A percentile compares a stretch with the other conserved stretches of the same genome.
Evolutionary conservation across 2,888 invertebrate genomes (phyloP).

Genomic region (Cheilosia urbana): DNA sequence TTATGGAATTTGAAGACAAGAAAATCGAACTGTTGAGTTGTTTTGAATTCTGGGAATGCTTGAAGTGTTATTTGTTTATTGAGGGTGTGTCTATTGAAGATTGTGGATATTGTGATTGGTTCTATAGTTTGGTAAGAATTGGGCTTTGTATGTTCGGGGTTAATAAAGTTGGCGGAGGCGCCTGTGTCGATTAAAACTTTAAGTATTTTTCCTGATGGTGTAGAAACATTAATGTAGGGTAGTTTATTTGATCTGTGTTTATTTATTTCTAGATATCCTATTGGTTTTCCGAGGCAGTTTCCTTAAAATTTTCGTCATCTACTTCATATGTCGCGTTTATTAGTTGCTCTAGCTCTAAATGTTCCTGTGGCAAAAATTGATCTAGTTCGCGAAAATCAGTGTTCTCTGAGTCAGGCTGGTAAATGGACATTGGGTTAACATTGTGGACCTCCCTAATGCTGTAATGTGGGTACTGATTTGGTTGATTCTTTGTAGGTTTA

Average conservation of each 20-base stretch:
- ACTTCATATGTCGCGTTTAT: not conserved
- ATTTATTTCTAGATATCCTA: not conserved
- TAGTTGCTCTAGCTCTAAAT: not conserved
- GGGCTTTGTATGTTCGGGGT: not conserved
- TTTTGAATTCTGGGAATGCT: not conserved
- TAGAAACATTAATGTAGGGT: not conserved
- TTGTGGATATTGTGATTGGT: not conserved
- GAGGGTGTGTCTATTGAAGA: not conserved
- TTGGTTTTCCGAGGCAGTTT: not conserved
- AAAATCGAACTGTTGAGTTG: not conserved
- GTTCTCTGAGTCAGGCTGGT: not conserved
- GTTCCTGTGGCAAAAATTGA: not conserved
- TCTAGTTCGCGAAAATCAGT: not conserved
- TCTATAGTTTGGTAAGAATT: not conserved
- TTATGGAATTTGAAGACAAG: not conserved
- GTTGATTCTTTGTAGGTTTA: not conserved
- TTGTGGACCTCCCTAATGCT: not conserved
- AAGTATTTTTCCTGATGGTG: not conserved
- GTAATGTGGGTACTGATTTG: not conserved
- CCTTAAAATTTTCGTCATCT: not conserved
- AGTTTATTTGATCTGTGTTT: not conserved
- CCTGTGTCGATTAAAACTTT: slow-evolving; percentile 1
- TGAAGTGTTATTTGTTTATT: slow-evolving; percentile 1
- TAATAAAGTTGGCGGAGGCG: not conserved
- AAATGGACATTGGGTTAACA: not conserved